Evolutionary conservation across 2,888 invertebrate species (phyloP).

Genomic region (Volucella inanis): DNA sequence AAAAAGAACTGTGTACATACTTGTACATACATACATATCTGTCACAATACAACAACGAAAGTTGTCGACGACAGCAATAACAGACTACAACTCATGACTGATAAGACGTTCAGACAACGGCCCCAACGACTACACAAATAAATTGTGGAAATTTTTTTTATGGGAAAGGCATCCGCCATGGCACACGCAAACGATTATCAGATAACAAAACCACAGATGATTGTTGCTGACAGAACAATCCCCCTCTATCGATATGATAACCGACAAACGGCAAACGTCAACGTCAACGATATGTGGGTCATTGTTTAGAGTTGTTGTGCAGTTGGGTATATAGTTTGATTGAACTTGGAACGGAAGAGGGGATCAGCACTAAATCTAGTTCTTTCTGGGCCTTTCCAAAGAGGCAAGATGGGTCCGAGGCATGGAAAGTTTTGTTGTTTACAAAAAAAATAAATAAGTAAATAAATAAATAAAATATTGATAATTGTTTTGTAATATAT

Average conservation of each 20-base stretch:
- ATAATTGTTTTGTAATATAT: no score
- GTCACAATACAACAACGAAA: neutral
- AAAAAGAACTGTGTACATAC: constrained; percentile 3
- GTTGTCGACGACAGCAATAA: constrained; percentile 34
- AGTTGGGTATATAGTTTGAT: neutral
- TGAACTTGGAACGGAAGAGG: no score
- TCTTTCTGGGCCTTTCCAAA: no score
- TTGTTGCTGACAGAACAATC: constrained; percentile 47
- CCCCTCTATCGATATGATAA: constrained; percentile 47
- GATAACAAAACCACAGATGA: constrained; percentile 39
- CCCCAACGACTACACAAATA: constrained; percentile 18
- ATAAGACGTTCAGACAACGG: constrained; percentile 11
- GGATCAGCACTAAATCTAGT: no score
- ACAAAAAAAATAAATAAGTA: no score
- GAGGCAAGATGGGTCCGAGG: no score
- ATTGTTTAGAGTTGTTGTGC: constrained; percentile 51
- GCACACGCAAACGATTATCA: constrained; percentile 68
- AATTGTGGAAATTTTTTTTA: constrained; percentile 60
- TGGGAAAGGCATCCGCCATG: constrained; percentile 57
- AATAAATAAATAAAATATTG: no score
- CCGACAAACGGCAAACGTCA: neutral
- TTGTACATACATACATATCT: neutral
- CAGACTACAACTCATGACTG: constrained; percentile 45
- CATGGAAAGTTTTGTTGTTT: no score
- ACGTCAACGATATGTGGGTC: constrained; percentile 48